A percentile compares a stretch with the other conserved stretches of the same genome.
Conservation (phyloP, 2,797 vertebrate genomes). For the Acanthiza pusilla region DNA sequence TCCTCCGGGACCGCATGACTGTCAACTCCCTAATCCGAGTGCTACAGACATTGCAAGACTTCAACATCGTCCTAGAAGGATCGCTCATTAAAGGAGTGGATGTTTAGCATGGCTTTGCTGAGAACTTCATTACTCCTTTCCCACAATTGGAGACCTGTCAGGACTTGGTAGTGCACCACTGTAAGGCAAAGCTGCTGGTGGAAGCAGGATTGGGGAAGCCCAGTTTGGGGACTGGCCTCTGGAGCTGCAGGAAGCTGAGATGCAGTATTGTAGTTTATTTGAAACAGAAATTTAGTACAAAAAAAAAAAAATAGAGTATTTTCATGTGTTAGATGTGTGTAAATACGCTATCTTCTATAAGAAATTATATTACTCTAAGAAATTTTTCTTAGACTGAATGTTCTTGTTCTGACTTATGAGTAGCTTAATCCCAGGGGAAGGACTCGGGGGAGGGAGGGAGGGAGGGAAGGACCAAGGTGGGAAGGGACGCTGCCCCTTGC, state of each 20-base stretch:
- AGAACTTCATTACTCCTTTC: conserved; percentile 38
- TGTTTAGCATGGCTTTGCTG: conserved; percentile 76
- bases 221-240: conserved; percentile 14
- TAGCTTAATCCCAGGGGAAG: conserved; percentile 55
- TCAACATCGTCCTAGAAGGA: conserved; percentile 88
- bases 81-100: conserved; percentile 94
- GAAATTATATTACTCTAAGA: conserved; percentile 75
- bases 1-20: conserved; percentile 86
- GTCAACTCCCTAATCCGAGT: conserved; percentile 88
- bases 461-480: background rate
- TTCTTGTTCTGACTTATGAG: conserved; percentile 66
- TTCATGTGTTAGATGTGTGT: conserved; percentile 82
- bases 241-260: conserved; percentile 56
- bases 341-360: conserved; percentile 79
- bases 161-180: conserved; percentile 60
- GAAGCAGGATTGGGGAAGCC: background rate
- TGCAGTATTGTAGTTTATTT: conserved; percentile 78
- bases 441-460: background rate
- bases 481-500: conserved; percentile 27
- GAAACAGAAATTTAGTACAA: conserved; percentile 80
- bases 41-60: conserved; percentile 90
- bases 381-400: conserved; percentile 75
- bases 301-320: conserved; percentile 78
- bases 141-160: conserved; percentile 11
- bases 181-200: conserved; percentile 6